These are phyloP conservation scores for Rhaphigaster nebulosa DNA, from an alignment of 2,888 invertebrate species.

Conservation along the genomic window DNA sequence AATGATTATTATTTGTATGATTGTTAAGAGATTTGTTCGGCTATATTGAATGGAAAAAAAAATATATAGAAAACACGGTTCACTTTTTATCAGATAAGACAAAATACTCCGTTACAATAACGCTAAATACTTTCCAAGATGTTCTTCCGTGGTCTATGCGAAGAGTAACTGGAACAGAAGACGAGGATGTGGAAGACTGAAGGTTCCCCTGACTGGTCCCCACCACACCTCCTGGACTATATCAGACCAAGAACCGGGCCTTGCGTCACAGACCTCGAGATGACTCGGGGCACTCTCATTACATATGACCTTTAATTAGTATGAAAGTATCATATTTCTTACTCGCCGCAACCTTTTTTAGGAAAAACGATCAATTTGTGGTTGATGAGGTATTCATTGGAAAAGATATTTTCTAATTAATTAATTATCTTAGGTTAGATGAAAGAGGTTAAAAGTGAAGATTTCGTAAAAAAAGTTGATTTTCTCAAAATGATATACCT, in stretches of 20 bases:
- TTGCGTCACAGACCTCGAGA: neutral
- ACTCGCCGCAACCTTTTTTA: neutral
- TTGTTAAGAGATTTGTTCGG: too few species aligned
- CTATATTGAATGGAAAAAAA: too few species aligned
- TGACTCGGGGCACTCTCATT: neutral
- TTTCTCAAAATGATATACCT: too few species aligned
- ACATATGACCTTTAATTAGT: neutral
- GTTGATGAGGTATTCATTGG: too few species aligned
- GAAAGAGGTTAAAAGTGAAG: too few species aligned
- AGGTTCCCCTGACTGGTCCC: neutral
- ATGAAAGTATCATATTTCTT: neutral
- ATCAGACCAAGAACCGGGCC: neutral
- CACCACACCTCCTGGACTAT: neutral
- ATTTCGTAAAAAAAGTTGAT: too few species aligned
- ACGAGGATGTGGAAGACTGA: neutral
- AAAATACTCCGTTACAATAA: neutral
- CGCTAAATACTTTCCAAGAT: neutral
- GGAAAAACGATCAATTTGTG: neutral
- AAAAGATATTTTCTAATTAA: neutral
- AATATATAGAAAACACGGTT: neutral
- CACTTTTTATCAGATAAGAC: neutral
- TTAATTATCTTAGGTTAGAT: neutral
- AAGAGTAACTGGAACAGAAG: neutral
- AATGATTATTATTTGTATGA: too few species aligned
- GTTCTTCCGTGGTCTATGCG: neutral